Evolutionary conservation across 1,140 invertebrate species (phyloP).

Genomic region (Drosophila gunungcola): DNA sequence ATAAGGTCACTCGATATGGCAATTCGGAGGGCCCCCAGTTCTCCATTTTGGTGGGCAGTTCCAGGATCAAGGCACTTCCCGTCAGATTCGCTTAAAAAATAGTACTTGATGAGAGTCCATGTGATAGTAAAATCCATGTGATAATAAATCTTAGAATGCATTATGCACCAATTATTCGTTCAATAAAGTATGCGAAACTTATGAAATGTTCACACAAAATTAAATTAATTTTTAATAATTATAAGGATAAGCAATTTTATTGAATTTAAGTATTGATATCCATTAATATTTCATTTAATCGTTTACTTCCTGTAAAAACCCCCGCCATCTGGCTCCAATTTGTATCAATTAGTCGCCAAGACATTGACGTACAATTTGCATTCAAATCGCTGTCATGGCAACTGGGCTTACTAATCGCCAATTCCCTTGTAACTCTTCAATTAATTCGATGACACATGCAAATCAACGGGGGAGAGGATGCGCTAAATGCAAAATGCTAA

Average conservation of each 20-base stretch:
- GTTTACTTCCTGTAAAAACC: not conserved
- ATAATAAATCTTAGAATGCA: not conserved
- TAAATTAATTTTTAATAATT: too few species aligned
- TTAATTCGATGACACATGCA: slow-evolving; percentile 51
- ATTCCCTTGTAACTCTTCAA: slow-evolving; percentile 19
- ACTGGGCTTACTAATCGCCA: slow-evolving; percentile 20
- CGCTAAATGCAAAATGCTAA: slow-evolving; percentile 26
- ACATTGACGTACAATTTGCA: slow-evolving; percentile 25
- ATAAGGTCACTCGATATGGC: slow-evolving; percentile 41
- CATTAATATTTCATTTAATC: not conserved
- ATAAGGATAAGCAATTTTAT: too few species aligned
- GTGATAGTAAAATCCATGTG: not conserved
- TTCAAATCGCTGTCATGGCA: slow-evolving; percentile 23
- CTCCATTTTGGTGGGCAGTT: slow-evolving; percentile 14
- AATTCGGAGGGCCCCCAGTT: slow-evolving; percentile 18
- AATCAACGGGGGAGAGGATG: slow-evolving; percentile 8
- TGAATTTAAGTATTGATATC: not conserved
- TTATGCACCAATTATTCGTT: too few species aligned
- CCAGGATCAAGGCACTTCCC: slow-evolving; percentile 12
- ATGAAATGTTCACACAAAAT: too few species aligned
- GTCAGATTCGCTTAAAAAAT: not conserved
- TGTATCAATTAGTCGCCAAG: slow-evolving; percentile 12
- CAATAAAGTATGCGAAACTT: too few species aligned
- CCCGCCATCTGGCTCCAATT: not conserved
- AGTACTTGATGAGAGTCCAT: not conserved